Evolutionary conservation across 2,888 invertebrate species (phyloP), one percentile per base, ranked within the genome.

Genomic region (Drosophila hamatofila): DNA sequence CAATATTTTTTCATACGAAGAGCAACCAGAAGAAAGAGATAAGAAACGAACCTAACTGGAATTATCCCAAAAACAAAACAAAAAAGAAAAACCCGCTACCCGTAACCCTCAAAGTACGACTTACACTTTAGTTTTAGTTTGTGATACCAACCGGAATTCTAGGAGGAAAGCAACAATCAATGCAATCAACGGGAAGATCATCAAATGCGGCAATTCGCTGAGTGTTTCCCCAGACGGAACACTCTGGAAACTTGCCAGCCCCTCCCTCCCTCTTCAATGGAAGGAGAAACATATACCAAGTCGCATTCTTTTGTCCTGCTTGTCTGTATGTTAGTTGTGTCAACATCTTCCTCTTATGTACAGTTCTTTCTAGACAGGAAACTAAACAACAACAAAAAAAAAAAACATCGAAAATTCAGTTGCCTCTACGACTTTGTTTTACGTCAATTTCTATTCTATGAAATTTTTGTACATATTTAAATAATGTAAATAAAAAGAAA

Each of bases 51-150:
- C 46, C 57, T 58, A 65, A 63, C 65, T 62, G 80, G 65, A 74
- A 59, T n/a, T 33, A 55, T 23, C 55, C 64, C 58, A 42, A 35
- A 35, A 35, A 44, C 16, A 25, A 14, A 23, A 42, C 21, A 46
- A 27, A 27, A 46, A 2, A 16, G 9, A 57, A 42, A 61, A 35
- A 35, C 35, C 35, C 35, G 35, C 35, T 5, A 72, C 63, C 76
- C 75, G 68, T 67, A 80, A 80, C 85, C 80, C 80, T 81, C 68
- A 86, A 75, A 76, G 77, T 90, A 91, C 88, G 86, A 87, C 86
- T 91, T 90, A 91, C 85, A 83, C 80, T 80, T 90, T 91, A 91
- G 91, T 90, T 92, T 89, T 91, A 91, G 90, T 91, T 91, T 92
- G 92, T 91, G 91, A 91, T 92, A 92, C 91, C 90, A 88, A 88